Evolutionary conservation across 1,140 invertebrate genomes (phyloP).

Genomic region (Plectrocnemia conspersa): DNA sequence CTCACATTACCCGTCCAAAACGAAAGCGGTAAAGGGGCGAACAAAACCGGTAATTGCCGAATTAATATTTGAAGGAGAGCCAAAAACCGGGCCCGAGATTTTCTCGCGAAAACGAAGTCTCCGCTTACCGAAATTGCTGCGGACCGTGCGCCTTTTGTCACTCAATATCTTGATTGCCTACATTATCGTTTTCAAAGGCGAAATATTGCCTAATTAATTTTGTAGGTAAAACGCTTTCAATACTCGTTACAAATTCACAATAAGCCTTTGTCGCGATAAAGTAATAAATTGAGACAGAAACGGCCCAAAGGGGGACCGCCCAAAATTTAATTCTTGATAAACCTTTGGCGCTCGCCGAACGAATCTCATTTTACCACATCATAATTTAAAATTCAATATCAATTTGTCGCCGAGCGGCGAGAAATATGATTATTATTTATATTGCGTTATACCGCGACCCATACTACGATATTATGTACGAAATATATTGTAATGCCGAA

Average conservation of each 20-base stretch:
- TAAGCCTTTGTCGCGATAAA: conserved; percentile 12
- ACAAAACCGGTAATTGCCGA: conserved; percentile 40
- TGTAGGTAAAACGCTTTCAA: conserved; percentile 9
- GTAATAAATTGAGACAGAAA: conserved; percentile 13
- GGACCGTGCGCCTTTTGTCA: conserved; percentile 9
- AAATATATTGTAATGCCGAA: too few species aligned
- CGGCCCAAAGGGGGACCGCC: not conserved
- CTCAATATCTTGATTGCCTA: conserved; percentile 16
- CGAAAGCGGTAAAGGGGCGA: conserved; percentile 33
- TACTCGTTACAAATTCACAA: conserved; percentile 6
- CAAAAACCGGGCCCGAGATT: conserved; percentile 21
- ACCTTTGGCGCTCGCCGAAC: too few species aligned
- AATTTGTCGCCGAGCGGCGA: too few species aligned
- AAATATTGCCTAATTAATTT: conserved; percentile 11
- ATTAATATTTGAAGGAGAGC: conserved; percentile 41
- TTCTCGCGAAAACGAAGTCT: conserved; percentile 2
- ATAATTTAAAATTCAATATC: too few species aligned
- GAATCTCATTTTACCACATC: too few species aligned
- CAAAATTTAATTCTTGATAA: conserved; percentile 2
- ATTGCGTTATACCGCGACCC: too few species aligned
- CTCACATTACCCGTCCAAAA: conserved; percentile 6
- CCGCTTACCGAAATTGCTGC: conserved; percentile 4
- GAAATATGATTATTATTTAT: too few species aligned
- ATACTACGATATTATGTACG: too few species aligned
- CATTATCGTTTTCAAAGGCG: conserved; percentile 10